phyloP scores from a whole-genome alignment of 1,140 invertebrate species.

The Drosophila oshimai region DNA sequence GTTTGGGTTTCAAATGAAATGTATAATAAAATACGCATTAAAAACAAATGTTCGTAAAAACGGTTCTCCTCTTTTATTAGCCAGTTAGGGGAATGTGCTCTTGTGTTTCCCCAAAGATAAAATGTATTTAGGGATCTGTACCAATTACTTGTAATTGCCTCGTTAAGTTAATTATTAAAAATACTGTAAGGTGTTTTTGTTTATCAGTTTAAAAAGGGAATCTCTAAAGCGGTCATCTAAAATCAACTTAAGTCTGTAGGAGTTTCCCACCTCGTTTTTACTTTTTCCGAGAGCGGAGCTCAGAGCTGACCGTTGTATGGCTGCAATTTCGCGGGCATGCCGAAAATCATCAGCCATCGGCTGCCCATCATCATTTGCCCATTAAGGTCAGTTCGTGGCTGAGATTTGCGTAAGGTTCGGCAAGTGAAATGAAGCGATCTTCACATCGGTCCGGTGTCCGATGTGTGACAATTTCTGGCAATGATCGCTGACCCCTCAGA shows the following conservation, averaged over 20 bases:
- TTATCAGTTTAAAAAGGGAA: not conserved
- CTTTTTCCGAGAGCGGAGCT: conserved; percentile 38
- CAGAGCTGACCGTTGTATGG: conserved; percentile 44
- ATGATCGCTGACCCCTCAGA: conserved; percentile 27
- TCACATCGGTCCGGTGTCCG: not conserved
- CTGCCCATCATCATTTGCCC: too few species aligned
- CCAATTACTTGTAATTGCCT: too few species aligned
- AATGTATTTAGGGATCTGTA: too few species aligned
- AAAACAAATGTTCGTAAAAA: not conserved
- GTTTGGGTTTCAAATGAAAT: not conserved
- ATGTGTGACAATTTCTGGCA: conserved; percentile 57
- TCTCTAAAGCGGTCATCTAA: not conserved
- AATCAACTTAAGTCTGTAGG: not conserved
- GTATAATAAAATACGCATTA: not conserved
- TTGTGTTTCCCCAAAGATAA: too few species aligned
- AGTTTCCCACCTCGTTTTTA: conserved; percentile 48
- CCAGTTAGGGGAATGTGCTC: too few species aligned
- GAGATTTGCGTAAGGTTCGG: conserved; percentile 52
- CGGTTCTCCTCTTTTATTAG: not conserved
- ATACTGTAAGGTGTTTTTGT: too few species aligned
- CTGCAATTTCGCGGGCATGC: conserved; percentile 59
- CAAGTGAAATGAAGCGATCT: conserved; percentile 44
- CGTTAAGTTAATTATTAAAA: too few species aligned
- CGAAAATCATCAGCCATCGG: conserved; percentile 72
- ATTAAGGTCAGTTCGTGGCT: conserved; percentile 67